These are phyloP conservation scores for Agonum fuliginosum DNA, from an alignment of 2,888 invertebrate genomes.

Conservation along the genomic window DNA sequence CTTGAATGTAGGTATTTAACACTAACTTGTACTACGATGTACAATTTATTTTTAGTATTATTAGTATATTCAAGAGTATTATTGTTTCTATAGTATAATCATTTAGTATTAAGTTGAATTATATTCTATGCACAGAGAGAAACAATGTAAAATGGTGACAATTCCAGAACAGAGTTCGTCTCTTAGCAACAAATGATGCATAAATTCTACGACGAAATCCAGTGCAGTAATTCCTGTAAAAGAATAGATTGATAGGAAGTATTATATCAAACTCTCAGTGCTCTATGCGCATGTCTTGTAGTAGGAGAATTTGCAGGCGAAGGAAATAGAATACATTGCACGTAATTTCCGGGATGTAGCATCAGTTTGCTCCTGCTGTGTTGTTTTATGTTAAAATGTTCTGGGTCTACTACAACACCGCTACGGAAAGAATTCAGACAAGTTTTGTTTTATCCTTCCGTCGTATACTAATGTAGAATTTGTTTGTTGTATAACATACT, in stretches of 20 bases:
- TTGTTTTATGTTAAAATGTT: conserved; percentile 42
- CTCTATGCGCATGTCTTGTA: conserved; percentile 28
- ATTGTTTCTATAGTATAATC: no score
- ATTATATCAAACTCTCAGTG: conserved; percentile 23
- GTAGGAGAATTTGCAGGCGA: conserved; percentile 37
- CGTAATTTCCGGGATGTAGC: conserved; percentile 63
- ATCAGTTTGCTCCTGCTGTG: conserved; percentile 48
- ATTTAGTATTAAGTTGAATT: no score
- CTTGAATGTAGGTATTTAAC: no score
- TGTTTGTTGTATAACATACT: not conserved
- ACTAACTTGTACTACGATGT: no score
- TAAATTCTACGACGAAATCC: conserved; percentile 14
- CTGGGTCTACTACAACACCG: conserved; percentile 7
- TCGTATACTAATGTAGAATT: conserved; percentile 20
- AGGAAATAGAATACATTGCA: conserved; percentile 62
- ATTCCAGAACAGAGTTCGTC: conserved; percentile 8
- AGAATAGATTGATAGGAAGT: conserved; percentile 39
- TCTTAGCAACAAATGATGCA: conserved; percentile 26
- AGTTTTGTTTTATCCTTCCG: conserved; percentile 8
- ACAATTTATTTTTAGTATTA: no score
- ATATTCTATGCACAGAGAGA: not conserved
- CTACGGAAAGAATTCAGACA: conserved; percentile 27
- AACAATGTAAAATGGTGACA: not conserved
- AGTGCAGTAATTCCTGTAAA: conserved; percentile 10
- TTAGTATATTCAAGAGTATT: no score